Evolutionary conservation across 2,888 invertebrate genomes (phyloP).

Genomic region (Ectemnius continuus): DNA sequence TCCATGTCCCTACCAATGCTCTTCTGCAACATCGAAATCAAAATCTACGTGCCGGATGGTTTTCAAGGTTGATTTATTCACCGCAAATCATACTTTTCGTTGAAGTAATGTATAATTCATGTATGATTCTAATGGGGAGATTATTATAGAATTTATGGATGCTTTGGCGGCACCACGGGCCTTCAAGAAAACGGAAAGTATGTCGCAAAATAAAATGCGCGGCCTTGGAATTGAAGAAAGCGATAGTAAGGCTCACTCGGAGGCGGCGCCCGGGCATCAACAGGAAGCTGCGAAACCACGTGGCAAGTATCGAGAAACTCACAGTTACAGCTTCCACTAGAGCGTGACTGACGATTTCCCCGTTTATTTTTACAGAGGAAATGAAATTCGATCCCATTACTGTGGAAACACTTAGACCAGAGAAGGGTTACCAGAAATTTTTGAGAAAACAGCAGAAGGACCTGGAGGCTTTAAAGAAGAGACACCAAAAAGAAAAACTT

Average conservation of each 20-base stretch:
- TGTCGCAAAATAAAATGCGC: constrained; percentile 90
- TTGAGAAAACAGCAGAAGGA: constrained; percentile 98
- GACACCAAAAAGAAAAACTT: constrained; percentile 95
- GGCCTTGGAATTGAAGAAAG: constrained; percentile 95
- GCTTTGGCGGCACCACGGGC: constrained; percentile 96
- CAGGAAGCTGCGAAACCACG: constrained; percentile 72
- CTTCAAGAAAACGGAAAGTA: constrained; percentile 68
- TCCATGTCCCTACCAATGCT: constrained; percentile 99
- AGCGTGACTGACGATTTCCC: background rate
- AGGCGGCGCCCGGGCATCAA: constrained; percentile 67
- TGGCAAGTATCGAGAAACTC: constrained; percentile 56
- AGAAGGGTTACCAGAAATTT: constrained; percentile 95
- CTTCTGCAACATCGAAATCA: constrained; percentile 99
- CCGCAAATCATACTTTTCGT: too few species aligned
- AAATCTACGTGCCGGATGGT: constrained; percentile 99
- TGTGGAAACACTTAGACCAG: constrained; percentile 89
- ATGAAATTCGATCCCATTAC: constrained; percentile 95
- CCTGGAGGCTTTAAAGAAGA: constrained; percentile 92
- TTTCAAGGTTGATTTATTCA: constrained; percentile 86
- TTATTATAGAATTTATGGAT: constrained; percentile 94
- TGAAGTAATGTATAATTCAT: too few species aligned
- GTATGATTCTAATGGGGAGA: background rate
- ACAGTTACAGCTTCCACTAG: too few species aligned
- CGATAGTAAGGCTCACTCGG: constrained; percentile 78
- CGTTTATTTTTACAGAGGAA: constrained; percentile 64